These are phyloP conservation scores for Gambelia wislizenii DNA, from an alignment of 2,797 vertebrate species.

Conservation along the genomic window DNA sequence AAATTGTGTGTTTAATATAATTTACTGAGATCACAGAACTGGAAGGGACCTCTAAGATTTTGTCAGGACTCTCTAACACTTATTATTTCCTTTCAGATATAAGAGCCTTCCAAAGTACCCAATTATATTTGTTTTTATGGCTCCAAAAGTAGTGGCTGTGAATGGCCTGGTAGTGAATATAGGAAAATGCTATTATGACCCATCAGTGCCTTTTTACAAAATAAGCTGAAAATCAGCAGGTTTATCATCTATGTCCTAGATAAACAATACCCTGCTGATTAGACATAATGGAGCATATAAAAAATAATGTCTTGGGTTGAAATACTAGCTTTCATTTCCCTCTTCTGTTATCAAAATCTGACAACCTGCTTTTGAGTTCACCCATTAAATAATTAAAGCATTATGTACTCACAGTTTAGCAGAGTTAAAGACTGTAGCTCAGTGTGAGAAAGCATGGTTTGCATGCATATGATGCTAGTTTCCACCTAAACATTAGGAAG, in stretches of 20 bases:
- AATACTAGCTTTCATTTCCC: neutral
- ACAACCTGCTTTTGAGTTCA: neutral
- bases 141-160: neutral
- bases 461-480: neutral
- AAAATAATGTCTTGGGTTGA: neutral
- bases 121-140: neutral
- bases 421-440: neutral
- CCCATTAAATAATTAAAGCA: neutral
- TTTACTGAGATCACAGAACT: neutral
- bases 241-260: conserved; percentile 16
- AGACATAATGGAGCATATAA: neutral
- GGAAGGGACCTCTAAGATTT: conserved; percentile 7
- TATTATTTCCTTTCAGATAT: conserved; percentile 12
- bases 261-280: neutral
- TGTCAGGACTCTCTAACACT: conserved; percentile 30
- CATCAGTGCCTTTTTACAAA: neutral
- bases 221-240: neutral
- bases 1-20: neutral
- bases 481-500: too few species aligned
- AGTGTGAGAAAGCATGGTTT: neutral
- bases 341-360: neutral
- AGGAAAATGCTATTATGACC: neutral
- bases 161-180: neutral
- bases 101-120: conserved; percentile 11
- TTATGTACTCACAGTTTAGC: neutral